Evolutionary conservation across 2,797 vertebrate genomes (phyloP).

Genomic region (Typhlichthys eigenmanni): DNA sequence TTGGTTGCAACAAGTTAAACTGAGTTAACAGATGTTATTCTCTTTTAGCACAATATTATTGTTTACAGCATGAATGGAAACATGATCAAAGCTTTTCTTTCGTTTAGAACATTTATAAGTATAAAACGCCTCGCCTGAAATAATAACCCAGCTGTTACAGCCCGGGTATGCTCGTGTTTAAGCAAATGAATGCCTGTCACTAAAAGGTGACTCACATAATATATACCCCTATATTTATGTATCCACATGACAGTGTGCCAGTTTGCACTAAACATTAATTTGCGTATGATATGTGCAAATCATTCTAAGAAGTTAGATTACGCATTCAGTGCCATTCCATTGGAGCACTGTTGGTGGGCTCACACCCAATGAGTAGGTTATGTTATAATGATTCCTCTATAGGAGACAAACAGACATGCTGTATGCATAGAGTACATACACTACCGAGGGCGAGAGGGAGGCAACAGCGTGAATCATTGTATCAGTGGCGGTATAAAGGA

Average conservation of each 20-base stretch:
- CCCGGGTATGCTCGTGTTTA: no score
- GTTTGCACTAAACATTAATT: no score
- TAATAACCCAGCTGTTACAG: background rate
- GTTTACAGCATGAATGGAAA: background rate
- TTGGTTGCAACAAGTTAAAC: background rate
- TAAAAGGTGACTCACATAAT: background rate
- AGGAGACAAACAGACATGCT: background rate
- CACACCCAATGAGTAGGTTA: background rate
- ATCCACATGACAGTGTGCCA: constrained; percentile 17
- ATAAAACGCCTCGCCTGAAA: background rate
- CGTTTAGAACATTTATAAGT: background rate
- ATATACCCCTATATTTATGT: constrained; percentile 8
- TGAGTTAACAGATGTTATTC: background rate
- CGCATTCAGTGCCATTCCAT: no score
- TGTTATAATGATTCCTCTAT: background rate
- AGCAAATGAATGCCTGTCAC: no score
- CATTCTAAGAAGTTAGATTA: no score
- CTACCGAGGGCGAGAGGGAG: background rate
- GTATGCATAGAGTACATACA: no score
- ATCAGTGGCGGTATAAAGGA: constrained; percentile 60
- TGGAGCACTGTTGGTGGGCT: constrained; percentile 2
- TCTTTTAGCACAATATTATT: background rate
- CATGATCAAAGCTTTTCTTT: background rate
- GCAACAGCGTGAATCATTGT: constrained; percentile 65
- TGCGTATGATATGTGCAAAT: no score